A percentile compares a stretch with the other conserved stretches of the same genome.
These are phyloP conservation scores for Anseranas semipalmata DNA, from an alignment of 2,113 vertebrate genomes.

Conservation along the genomic window DNA sequence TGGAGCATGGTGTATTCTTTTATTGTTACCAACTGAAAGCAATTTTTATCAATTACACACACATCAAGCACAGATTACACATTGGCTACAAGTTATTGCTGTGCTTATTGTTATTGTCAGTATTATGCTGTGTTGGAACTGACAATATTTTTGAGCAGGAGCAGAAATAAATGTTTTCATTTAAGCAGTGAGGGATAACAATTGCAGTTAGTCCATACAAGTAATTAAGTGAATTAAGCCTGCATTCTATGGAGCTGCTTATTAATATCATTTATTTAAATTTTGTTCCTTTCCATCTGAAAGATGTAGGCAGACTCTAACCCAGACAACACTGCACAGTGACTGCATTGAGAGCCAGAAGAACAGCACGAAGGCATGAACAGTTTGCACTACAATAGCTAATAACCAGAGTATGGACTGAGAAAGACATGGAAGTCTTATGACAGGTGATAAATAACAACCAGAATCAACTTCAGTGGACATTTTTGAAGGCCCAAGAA, in stretches of 20 bases:
- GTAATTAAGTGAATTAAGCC: background rate
- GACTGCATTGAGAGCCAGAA: background rate
- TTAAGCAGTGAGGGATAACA: slow-evolving; percentile 23
- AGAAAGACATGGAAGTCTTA: background rate
- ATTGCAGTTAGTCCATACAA: background rate
- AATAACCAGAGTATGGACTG: background rate
- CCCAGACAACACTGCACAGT: background rate
- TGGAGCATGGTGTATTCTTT: slow-evolving; percentile 22
- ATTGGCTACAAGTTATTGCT: background rate
- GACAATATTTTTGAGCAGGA: slow-evolving; percentile 17
- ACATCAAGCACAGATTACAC: slow-evolving; percentile 7
- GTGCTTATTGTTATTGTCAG: background rate
- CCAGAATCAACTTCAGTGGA: background rate
- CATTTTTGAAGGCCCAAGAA: background rate
- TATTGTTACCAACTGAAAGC: slow-evolving; percentile 41
- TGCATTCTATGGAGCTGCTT: background rate
- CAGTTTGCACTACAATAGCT: background rate
- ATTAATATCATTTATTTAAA: slow-evolving; percentile 28
- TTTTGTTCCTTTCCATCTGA: background rate
- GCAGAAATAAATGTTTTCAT: slow-evolving; percentile 11
- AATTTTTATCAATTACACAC: slow-evolving; percentile 55
- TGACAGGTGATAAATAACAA: background rate
- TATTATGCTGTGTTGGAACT: background rate
- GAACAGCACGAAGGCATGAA: background rate
- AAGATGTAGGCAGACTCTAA: background rate